These are phyloP conservation scores for Bagarius yarrelli DNA, from an alignment of 2,113 vertebrate species.

Conservation along the genomic window DNA sequence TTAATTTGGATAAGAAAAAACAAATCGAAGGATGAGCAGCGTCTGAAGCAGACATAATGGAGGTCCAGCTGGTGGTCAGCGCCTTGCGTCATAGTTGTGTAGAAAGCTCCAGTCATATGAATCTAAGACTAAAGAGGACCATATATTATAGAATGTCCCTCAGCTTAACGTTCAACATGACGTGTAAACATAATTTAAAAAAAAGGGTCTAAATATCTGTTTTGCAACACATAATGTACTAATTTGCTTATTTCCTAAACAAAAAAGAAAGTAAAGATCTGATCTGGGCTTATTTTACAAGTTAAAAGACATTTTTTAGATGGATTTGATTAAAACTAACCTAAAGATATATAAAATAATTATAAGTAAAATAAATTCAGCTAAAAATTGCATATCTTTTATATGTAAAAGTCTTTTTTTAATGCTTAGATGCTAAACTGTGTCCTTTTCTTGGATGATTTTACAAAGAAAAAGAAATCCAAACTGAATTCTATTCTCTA, in stretches of 20 bases:
- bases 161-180: not conserved
- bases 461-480: too few species aligned
- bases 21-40: conserved; percentile 57
- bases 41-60: conserved; percentile 48
- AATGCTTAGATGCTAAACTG: too few species aligned
- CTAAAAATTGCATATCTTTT: too few species aligned
- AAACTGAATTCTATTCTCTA: not conserved
- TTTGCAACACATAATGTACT: not conserved
- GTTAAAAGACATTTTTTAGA: not conserved
- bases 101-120: conserved; percentile 81
- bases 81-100: conserved; percentile 80
- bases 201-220: not conserved
- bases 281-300: not conserved
- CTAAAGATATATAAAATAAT: too few species aligned
- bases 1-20: conserved; percentile 49
- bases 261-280: not conserved
- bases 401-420: too few species aligned
- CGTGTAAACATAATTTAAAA: not conserved
- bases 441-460: too few species aligned
- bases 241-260: not conserved
- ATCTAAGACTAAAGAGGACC: conserved; percentile 64
- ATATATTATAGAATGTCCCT: not conserved
- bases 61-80: conserved; percentile 64
- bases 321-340: too few species aligned
- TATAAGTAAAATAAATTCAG: too few species aligned